Evolutionary conservation across 2,888 invertebrate genomes (phyloP).

Genomic region (Fabriciana adippe): DNA sequence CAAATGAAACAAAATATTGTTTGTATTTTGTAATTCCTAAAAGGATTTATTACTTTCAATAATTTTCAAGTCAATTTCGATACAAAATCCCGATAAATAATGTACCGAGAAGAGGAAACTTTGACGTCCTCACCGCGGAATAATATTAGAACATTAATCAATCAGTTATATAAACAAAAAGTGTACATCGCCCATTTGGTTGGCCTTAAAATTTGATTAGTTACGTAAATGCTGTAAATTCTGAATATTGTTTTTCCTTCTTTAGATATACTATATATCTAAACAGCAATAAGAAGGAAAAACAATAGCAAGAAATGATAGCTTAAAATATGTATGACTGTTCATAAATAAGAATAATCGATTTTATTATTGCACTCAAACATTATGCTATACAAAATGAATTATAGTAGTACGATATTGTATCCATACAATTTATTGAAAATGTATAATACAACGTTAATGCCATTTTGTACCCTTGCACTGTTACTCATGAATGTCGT

Average conservation of each 20-base stretch:
- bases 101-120: conserved; percentile 6
- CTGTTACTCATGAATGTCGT: conserved; percentile 45
- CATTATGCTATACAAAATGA: no score
- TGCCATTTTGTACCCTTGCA: conserved; percentile 33
- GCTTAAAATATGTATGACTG: no score
- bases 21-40: conserved; percentile 41
- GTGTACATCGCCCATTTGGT: not conserved
- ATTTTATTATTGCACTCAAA: no score
- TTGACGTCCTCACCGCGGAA: conserved; percentile 6
- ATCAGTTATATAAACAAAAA: conserved; percentile 25
- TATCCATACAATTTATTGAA: no score
- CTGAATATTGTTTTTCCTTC: not conserved
- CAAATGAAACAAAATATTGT: conserved; percentile 49
- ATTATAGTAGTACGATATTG: no score
- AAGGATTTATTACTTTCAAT: conserved; percentile 41
- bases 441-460: conserved; percentile 34
- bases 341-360: no score
- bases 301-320: no score
- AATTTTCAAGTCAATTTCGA: conserved; percentile 26
- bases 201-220: not conserved
- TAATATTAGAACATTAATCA: conserved; percentile 23
- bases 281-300: no score
- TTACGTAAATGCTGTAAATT: not conserved
- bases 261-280: no score
- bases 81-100: conserved; percentile 9